These are phyloP conservation scores for Rhagophthalmus giganteus DNA, from an alignment of 2,888 invertebrate genomes.

Conservation along the genomic window DNA sequence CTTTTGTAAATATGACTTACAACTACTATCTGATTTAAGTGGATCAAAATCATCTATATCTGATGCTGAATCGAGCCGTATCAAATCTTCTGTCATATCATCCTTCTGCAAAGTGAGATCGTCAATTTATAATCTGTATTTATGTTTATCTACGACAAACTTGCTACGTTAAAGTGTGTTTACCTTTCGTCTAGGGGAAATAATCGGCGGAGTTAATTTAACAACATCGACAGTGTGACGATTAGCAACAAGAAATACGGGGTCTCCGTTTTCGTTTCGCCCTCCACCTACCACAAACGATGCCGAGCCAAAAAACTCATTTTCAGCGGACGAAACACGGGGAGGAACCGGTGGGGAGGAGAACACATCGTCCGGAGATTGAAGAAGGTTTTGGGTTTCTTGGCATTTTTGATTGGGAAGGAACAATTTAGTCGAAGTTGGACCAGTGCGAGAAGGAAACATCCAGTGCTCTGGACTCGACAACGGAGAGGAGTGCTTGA, in stretches of 20 bases:
- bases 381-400: constrained; percentile 52
- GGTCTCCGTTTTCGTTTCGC: constrained; percentile 54
- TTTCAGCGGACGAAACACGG: constrained; percentile 29
- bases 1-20: constrained; percentile 2
- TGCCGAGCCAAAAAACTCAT: constrained; percentile 51
- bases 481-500: constrained; percentile 50
- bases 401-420: constrained; percentile 37
- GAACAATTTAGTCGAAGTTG: constrained; percentile 39
- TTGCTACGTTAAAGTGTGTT: constrained; percentile 17
- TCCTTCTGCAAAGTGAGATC: constrained; percentile 48
- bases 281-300: constrained; percentile 56
- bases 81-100: constrained; percentile 61
- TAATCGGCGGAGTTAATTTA: constrained; percentile 54
- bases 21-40: constrained; percentile 53
- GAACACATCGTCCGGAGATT: constrained; percentile 53
- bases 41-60: constrained; percentile 72
- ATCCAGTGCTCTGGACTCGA: constrained; percentile 49
- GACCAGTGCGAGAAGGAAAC: constrained; percentile 37
- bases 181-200: constrained; percentile 53
- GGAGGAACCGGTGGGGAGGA: constrained; percentile 50
- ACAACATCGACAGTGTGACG: constrained; percentile 55
- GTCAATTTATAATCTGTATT: not conserved
- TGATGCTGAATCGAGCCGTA: constrained; percentile 67
- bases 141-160: not conserved
- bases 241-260: constrained; percentile 55